Percentiles rank a stretch among this genome's conserved stretches.
phyloP scores from a whole-genome alignment of 2,797 vertebrate genomes.

The Macrochelys suwanniensis region DNA sequence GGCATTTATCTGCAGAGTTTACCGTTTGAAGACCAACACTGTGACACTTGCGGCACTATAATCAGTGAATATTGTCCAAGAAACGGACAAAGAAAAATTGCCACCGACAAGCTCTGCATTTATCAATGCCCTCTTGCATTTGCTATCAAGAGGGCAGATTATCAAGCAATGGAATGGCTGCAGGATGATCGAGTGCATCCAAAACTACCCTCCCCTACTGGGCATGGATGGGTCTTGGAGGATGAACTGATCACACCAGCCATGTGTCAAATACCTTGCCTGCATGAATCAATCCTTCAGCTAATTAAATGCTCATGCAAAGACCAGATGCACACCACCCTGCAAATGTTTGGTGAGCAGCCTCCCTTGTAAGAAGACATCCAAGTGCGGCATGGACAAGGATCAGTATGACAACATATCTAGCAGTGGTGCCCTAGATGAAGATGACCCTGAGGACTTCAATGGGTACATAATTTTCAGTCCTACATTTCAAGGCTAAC shows the following conservation, averaged over 20 bases:
- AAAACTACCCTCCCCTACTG: not conserved
- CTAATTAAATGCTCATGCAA: not conserved
- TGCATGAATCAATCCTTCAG: not conserved
- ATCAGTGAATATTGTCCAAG: not conserved
- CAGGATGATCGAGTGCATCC: not conserved
- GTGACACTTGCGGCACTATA: not conserved
- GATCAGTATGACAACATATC: not conserved
- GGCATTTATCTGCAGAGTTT: not conserved
- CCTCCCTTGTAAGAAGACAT: not conserved
- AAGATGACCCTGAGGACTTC: not conserved
- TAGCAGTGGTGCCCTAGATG: not conserved
- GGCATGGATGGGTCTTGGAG: not conserved
- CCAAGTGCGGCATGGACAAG: not conserved
- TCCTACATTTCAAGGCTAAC: not conserved
- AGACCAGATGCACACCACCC: not conserved
- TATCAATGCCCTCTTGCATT: not conserved
- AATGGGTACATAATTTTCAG: too few species aligned
- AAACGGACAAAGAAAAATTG: not conserved
- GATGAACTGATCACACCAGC: not conserved
- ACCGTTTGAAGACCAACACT: not conserved
- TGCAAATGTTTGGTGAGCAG: not conserved
- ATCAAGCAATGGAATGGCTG: not conserved
- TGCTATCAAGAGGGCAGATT: not conserved
- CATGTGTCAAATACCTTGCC: not conserved
- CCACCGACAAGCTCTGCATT: not conserved